phyloP scores from a whole-genome alignment of 2,888 invertebrate species.

The Acanthosepion esculentum region DNA sequence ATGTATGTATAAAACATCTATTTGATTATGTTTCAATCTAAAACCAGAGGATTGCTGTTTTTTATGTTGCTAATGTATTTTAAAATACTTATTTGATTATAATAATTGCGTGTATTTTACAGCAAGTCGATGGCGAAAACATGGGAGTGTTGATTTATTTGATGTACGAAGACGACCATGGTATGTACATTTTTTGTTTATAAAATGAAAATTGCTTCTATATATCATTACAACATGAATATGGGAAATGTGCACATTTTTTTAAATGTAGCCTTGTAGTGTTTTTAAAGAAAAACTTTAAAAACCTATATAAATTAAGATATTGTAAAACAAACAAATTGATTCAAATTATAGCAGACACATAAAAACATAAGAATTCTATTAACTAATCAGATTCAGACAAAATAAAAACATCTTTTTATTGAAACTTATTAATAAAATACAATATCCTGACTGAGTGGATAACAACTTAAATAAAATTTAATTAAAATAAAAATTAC shows the following conservation, averaged over 20 bases:
- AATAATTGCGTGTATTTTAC: slow-evolving; percentile 49
- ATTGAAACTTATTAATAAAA: too few relatives aligned
- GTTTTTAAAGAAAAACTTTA: not conserved
- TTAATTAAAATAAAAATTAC: too few relatives aligned
- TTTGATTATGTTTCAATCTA: not conserved
- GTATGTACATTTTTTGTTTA: slow-evolving; percentile 59
- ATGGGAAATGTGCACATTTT: not conserved
- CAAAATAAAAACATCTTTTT: too few relatives aligned
- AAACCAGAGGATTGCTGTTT: not conserved
- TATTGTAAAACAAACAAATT: too few relatives aligned
- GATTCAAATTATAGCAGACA: too few relatives aligned
- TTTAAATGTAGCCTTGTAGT: not conserved
- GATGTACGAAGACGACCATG: slow-evolving; percentile 76
- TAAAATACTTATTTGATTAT: not conserved
- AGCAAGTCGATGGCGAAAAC: slow-evolving; percentile 69
- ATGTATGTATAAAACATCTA: not conserved
- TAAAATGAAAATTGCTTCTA: not conserved
- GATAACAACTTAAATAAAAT: too few relatives aligned
- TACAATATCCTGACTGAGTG: too few relatives aligned
- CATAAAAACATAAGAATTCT: too few relatives aligned
- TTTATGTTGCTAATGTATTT: not conserved
- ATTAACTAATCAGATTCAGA: too few relatives aligned
- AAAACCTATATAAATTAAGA: too few relatives aligned
- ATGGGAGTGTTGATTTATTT: slow-evolving; percentile 74
- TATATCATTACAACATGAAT: not conserved